These are phyloP conservation scores for Picathartes gymnocephalus DNA, from an alignment of 2,113 vertebrate species.

Conservation along the genomic window DNA sequence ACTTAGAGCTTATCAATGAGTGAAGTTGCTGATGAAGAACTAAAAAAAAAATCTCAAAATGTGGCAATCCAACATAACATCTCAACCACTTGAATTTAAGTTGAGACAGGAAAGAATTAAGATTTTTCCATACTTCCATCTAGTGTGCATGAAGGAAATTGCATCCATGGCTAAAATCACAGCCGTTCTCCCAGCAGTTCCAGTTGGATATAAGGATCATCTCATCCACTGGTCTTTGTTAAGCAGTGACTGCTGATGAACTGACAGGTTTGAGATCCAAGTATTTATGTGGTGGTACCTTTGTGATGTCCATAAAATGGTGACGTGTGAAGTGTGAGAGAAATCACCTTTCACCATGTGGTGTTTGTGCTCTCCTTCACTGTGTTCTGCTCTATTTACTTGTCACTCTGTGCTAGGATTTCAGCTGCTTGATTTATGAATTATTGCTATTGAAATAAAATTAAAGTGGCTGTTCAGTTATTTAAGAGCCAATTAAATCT, in stretches of 20 bases:
- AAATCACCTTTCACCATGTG: slow-evolving; percentile 30
- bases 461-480: slow-evolving; percentile 52
- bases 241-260: neutral
- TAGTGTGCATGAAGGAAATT: slow-evolving; percentile 57
- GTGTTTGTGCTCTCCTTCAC: neutral
- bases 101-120: neutral
- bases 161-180: neutral
- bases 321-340: neutral
- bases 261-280: neutral
- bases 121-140: slow-evolving; percentile 53
- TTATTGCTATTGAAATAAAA: slow-evolving; percentile 43
- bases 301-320: slow-evolving; percentile 5
- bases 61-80: neutral
- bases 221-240: neutral
- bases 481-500: slow-evolving; percentile 57
- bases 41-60: neutral
- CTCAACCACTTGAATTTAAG: neutral
- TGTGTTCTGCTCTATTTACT: slow-evolving; percentile 47
- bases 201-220: neutral
- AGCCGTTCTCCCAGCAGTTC: neutral
- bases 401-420: neutral
- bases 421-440: slow-evolving; percentile 42
- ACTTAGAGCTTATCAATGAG: neutral
- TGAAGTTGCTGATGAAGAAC: neutral
- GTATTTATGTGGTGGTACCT: neutral